phyloP scores from a whole-genome alignment of 2,888 invertebrate species.

The Nymphalis polychloros region DNA sequence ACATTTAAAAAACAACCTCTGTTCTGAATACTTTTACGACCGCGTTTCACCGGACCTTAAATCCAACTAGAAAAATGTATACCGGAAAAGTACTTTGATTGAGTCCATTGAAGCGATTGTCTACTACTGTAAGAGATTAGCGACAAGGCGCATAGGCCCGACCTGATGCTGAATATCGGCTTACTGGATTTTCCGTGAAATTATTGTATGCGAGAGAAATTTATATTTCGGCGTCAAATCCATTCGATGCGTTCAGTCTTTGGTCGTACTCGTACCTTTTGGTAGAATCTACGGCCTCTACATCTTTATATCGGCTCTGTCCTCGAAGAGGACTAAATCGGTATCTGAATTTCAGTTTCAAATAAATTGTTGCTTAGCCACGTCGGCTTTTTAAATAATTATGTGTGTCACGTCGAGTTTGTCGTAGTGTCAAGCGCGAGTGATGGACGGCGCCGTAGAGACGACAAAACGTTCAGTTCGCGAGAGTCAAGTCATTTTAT shows the following conservation, averaged over 20 bases:
- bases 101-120: constrained; percentile 24
- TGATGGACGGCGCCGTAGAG: background rate
- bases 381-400: background rate
- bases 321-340: background rate
- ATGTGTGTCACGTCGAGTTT: background rate
- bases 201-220: background rate
- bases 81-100: constrained; percentile 36
- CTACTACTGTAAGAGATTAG: constrained; percentile 15
- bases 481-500: constrained; percentile 1
- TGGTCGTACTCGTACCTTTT: constrained; percentile 24
- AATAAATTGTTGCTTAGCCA: constrained; percentile 3
- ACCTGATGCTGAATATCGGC: constrained; percentile 7
- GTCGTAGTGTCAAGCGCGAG: background rate
- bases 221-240: constrained; percentile 12
- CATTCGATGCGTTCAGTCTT: constrained; percentile 14
- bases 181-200: constrained; percentile 8
- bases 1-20: constrained; percentile 36
- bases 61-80: constrained; percentile 40
- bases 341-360: constrained; percentile 2
- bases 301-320: background rate
- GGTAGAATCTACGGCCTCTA: constrained; percentile 10
- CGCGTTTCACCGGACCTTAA: constrained; percentile 40
- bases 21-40: constrained; percentile 41
- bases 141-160: constrained; percentile 12
- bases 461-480: background rate